Conservation (phyloP, 2,888 invertebrate genomes). For the Leuctra nigra region DNA sequence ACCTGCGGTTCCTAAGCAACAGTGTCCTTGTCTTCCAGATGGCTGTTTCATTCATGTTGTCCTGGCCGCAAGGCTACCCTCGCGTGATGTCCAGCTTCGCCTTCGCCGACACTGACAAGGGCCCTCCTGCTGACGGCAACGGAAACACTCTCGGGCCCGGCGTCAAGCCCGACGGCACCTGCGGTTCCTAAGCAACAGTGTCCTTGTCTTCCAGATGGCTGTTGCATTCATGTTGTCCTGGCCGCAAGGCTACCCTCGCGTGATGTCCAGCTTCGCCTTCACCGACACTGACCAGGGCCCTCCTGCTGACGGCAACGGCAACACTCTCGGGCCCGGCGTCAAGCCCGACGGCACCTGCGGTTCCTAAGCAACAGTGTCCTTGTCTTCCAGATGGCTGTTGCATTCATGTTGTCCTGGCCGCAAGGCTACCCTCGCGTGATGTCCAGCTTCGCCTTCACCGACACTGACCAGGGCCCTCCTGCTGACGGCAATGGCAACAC, state of each 20-base stretch:
- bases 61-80: slow-evolving; percentile 47
- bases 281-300: slow-evolving; percentile 38
- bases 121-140: slow-evolving; percentile 39
- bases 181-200: slow-evolving; percentile 42
- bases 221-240: slow-evolving; percentile 53
- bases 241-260: slow-evolving; percentile 46
- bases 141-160: slow-evolving; percentile 38
- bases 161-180: slow-evolving; percentile 37
- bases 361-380: slow-evolving; percentile 41
- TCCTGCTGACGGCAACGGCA: slow-evolving; percentile 37
- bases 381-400: slow-evolving; percentile 41
- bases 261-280: slow-evolving; percentile 51
- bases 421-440: slow-evolving; percentile 50
- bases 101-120: slow-evolving; percentile 39
- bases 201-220: slow-evolving; percentile 41
- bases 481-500: slow-evolving; percentile 38
- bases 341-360: slow-evolving; percentile 37
- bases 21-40: slow-evolving; percentile 40
- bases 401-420: slow-evolving; percentile 52
- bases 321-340: slow-evolving; percentile 39
- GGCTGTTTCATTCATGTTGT: slow-evolving; percentile 50
- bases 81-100: slow-evolving; percentile 50
- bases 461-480: slow-evolving; percentile 39
- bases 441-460: slow-evolving; percentile 46
- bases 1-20: slow-evolving; percentile 41